Percentiles rank a stretch among this genome's conserved stretches.
Evolutionary conservation across 1,140 invertebrate species (phyloP).

Genomic region (Caenorhabditis inopinata): DNA sequence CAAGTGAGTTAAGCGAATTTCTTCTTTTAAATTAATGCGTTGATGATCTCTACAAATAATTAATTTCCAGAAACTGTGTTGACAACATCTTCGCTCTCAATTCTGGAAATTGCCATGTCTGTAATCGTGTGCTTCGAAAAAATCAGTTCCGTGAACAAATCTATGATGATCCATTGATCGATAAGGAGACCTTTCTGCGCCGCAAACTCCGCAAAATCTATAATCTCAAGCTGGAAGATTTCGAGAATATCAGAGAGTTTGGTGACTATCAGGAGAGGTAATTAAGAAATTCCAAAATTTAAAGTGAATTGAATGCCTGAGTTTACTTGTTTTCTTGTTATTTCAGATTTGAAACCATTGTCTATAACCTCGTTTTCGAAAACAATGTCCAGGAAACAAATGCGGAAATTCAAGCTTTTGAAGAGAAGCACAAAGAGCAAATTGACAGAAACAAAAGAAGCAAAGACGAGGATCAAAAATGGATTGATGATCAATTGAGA

Average conservation of each 20-base stretch:
- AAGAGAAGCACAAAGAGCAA: conserved; percentile 84
- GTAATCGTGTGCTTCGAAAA: conserved; percentile 80
- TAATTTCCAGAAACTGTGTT: conserved; percentile 78
- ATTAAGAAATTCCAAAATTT: neutral
- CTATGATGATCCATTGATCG: conserved; percentile 91
- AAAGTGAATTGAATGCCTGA: too few relatives aligned
- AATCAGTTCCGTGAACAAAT: conserved; percentile 88
- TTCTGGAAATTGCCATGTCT: conserved; percentile 87
- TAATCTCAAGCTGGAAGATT: conserved; percentile 88
- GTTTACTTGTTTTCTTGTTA: too few relatives aligned
- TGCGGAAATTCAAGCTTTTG: conserved; percentile 88
- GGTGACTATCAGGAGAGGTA: conserved; percentile 85
- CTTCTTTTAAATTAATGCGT: too few relatives aligned
- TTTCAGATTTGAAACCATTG: conserved; percentile 77
- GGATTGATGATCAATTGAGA: conserved; percentile 82
- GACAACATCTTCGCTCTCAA: conserved; percentile 91
- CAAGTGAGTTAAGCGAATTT: conserved; percentile 72
- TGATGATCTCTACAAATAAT: too few relatives aligned
- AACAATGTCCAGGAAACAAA: conserved; percentile 86
- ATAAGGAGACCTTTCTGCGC: conserved; percentile 95
- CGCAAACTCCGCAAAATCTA: conserved; percentile 82
- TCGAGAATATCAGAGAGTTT: conserved; percentile 77
- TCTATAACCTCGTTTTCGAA: conserved; percentile 87
- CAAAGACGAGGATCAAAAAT: conserved; percentile 70
- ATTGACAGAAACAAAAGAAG: too few relatives aligned